These are phyloP conservation scores for Drosophila azteca DNA, from an alignment of 1,140 invertebrate species.

Conservation along the genomic window DNA sequence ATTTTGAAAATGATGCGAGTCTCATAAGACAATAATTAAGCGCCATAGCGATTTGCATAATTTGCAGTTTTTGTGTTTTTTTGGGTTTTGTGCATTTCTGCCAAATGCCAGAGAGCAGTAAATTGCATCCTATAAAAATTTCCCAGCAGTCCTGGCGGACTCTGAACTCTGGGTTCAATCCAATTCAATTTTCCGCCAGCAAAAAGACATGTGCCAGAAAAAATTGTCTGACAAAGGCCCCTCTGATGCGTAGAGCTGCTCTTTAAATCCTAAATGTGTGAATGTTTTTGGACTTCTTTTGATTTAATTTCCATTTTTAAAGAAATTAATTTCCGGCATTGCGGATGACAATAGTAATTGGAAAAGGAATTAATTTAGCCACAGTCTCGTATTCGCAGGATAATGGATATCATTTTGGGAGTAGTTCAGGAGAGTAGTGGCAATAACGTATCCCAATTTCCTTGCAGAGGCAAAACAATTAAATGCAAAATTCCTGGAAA, in stretches of 20 bases:
- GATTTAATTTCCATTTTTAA: constrained; percentile 1
- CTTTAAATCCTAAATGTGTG: background rate
- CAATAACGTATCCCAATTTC: constrained; percentile 17
- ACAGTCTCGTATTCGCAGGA: too few relatives aligned
- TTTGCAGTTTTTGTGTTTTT: too few relatives aligned
- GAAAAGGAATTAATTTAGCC: too few relatives aligned
- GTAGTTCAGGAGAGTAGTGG: background rate
- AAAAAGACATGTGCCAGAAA: background rate
- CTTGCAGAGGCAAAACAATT: constrained; percentile 9
- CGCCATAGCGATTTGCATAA: too few relatives aligned
- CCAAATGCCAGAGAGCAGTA: background rate
- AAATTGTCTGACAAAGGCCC: constrained; percentile 8
- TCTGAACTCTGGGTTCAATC: background rate
- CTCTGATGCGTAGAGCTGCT: too few relatives aligned
- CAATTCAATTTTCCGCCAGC: background rate
- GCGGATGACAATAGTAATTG: too few relatives aligned
- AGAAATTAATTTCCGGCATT: constrained; percentile 1
- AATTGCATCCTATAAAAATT: constrained; percentile 10
- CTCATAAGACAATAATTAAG: background rate
- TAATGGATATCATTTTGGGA: too few relatives aligned
- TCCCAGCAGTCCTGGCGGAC: background rate
- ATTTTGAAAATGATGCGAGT: background rate
- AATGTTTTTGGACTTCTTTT: constrained; percentile 10
- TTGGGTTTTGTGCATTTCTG: background rate
- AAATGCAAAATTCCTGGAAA: constrained; percentile 21